A percentile compares a stretch with the other conserved stretches of the same genome.
Conservation (phyloP, 2,888 invertebrate genomes). For the Tortricodes alternella region DNA sequence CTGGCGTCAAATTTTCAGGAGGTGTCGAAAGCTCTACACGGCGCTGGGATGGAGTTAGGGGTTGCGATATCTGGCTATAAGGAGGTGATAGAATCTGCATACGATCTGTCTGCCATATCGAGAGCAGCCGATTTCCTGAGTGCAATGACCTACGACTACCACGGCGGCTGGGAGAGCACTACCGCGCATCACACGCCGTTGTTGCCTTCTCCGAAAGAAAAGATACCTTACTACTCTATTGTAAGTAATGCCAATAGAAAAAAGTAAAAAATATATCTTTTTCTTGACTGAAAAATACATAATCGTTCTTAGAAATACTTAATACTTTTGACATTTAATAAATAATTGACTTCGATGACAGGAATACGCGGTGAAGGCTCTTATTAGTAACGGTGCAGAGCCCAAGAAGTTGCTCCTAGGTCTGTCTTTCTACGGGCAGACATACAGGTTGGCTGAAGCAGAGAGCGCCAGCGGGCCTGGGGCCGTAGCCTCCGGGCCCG, state of each 20-base stretch:
- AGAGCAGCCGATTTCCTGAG: constrained; percentile 89
- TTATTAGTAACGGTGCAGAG: constrained; percentile 88
- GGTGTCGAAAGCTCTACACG: constrained; percentile 85
- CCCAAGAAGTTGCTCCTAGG: constrained; percentile 90
- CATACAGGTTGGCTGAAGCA: constrained; percentile 85
- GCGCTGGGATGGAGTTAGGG: constrained; percentile 88
- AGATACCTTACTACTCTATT: constrained; percentile 89
- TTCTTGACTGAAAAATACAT: too few relatives aligned
- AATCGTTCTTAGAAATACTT: too few relatives aligned
- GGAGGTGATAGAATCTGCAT: constrained; percentile 93
- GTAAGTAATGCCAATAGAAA: too few relatives aligned
- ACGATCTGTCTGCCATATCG: constrained; percentile 88
- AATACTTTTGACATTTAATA: not conserved
- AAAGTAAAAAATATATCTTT: too few relatives aligned
- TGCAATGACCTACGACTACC: constrained; percentile 94
- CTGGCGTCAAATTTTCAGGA: constrained; percentile 68
- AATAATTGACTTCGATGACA: constrained; percentile 48
- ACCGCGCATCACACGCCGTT: constrained; percentile 93
- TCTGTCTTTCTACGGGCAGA: constrained; percentile 94
- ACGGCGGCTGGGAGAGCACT: constrained; percentile 92
- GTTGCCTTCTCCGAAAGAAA: constrained; percentile 84
- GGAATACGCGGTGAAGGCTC: constrained; percentile 91
- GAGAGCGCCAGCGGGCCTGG: constrained; percentile 78
- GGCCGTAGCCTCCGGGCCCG: constrained; percentile 87
- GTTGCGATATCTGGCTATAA: constrained; percentile 95